Base-by-base conservation (phyloP, 2,113 vertebrate species). In the Strix aluco region DNA sequence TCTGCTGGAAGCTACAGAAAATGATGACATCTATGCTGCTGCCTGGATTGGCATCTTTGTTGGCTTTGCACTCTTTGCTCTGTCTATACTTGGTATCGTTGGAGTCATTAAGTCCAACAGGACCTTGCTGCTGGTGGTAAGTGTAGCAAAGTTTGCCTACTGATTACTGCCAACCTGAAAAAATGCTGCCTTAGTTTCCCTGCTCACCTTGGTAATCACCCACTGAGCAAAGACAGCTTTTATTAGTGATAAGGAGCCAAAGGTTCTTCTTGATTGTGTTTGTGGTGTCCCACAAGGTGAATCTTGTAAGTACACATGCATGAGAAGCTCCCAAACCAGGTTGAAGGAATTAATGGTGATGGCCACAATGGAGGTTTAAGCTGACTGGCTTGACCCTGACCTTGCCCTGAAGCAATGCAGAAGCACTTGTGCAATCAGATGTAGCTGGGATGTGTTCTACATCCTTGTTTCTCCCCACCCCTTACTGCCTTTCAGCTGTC, bases 31-130 rank as follows among this genome's bases (percentile, higher is more conserved):
- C 92, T 97, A 96, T 0, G 98, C 97, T 18, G 98, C 98, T 2
- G 97, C 98, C 77, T 99, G 98, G 98, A 99, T 99, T 8, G 98
- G 98, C 81, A 97, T 99, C 86, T 99, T 99, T 65, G 98, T 98
- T 0, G 98, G 98, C 65, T 98, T 98, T 95, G 96, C 96, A 49
- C 97, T 99, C 81, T 98, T 98, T 91, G 97, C 97, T 46, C 91
- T 99, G 21, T 96, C 98, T 8, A 59, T 98, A 52, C 95, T 99
- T 34, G 98, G 98, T 34, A 98, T 98, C 6, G 3, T 97, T 55
- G 98, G 96, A 86, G 97, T 98, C 92, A 79, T 98, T 86, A 98
- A 97, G 73, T 97, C 97, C 34, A 98, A 52, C 85, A 97, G 97
- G 88, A 98, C 98, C 75, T 93, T 98, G 67, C 94, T 98, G 40